Base-by-base conservation (phyloP, 2,113 vertebrate species). In the Poeciliopsis turrubarensis region DNA sequence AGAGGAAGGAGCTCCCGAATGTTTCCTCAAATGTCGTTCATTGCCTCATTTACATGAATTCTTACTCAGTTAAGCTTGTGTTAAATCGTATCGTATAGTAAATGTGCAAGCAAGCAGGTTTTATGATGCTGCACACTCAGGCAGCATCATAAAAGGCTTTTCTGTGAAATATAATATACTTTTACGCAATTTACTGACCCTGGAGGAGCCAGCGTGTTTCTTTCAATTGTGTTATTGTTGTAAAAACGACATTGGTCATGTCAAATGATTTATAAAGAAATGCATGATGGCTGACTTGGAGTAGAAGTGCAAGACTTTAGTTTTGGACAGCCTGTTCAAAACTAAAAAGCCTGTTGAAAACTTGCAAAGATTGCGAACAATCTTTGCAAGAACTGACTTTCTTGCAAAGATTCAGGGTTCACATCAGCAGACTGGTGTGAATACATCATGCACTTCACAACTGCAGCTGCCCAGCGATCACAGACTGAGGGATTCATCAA, bases 11-110 rank as follows among this genome's bases (percentile, higher is more conserved):
- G 62, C 27, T 32, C 64, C 29, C 15, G 34, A 30, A 29, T 30
- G 31, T 17, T 70, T 77, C 60, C 75, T 65, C 22, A 37, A 70
- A 77, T 30, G 60, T 54, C 26, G n/a, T 0, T 44, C 14, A 29
- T 27, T 44, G 39, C 39, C 65, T 57, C 51, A 3, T 57, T 57
- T 25, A 57, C 51, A 9, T 25, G 22, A 54, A 25, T 54, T 54
- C 47, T 57, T n/a, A 57, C 25, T 54, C 22, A 25, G 19, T 54
- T 57, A 57, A 3, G 51, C 25, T 57, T 25, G 17, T n/a, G 51
- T 57, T n/a, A 57, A 25, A 17, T 19, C 15, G 27, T 12, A 26
- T 44, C n/a, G 15, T 37, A 44, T 7, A 26, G 65, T 5, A 41
- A 65, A 65, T 67, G n/a, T 19, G 14, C n/a, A 41, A 26, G n/a